Conservation (phyloP, 1,140 invertebrate species). For the Nasonia vitripennis region DNA sequence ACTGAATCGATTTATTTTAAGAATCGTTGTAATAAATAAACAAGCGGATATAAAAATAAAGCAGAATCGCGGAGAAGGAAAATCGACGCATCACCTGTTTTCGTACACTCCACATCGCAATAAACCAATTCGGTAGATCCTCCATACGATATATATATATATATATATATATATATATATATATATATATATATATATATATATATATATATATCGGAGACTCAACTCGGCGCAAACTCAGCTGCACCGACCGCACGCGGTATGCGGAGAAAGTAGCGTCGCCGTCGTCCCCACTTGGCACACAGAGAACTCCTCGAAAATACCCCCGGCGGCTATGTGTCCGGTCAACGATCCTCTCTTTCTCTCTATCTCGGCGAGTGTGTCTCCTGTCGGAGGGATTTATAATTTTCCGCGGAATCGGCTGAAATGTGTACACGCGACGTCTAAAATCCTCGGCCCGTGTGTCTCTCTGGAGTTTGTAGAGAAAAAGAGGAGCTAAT, state of each 20-base stretch:
- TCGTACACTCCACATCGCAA: too few relatives aligned
- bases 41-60: too few relatives aligned
- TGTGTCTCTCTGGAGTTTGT: too few relatives aligned
- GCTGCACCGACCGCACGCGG: slow-evolving; percentile 37
- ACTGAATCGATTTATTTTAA: too few relatives aligned
- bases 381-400: neutral
- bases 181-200: too few relatives aligned
- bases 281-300: slow-evolving; percentile 45
- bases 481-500: slow-evolving; percentile 21
- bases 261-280: slow-evolving; percentile 65
- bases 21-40: too few relatives aligned
- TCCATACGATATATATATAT: too few relatives aligned
- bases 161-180: too few relatives aligned
- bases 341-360: slow-evolving; percentile 61
- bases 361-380: slow-evolving; percentile 30
- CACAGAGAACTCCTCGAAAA: slow-evolving; percentile 23
- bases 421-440: neutral
- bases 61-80: too few relatives aligned
- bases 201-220: too few relatives aligned
- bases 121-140: too few relatives aligned
- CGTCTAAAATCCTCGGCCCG: neutral
- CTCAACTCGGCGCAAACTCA: neutral
- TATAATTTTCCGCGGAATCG: slow-evolving; percentile 18
- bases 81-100: too few relatives aligned
- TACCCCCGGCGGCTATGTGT: slow-evolving; percentile 55